Base-by-base conservation (phyloP, 1,140 invertebrate species). In the Chelonus insularis region DNA sequence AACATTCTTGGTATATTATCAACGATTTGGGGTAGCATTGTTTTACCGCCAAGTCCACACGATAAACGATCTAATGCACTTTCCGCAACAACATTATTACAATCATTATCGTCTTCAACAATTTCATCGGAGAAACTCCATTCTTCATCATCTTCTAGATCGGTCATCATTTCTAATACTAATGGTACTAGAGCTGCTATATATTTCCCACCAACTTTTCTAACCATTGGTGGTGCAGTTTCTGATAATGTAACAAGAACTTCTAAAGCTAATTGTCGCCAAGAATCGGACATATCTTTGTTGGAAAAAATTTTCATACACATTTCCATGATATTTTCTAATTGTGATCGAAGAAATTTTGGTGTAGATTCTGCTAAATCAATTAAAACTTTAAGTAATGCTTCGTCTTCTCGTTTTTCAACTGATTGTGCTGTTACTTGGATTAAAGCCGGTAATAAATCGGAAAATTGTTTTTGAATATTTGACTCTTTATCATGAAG, bases 61-160 rank as follows among this genome's bases (percentile, higher is more conserved):
- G 97, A 95, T 63, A 99, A 84, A 57, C 98, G 88, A 82, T 99
- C 97, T 21, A 99, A 82, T 11, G 96, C 94, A 59, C 95, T 95
- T 80, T 99, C 97, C 8, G 96, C 98, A 45, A 97, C 92, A 2
- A 96, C 92, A 72, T 92, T 90, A 79, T 97, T 97, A 67, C 93
- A 93, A 65, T 92, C 89, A 60, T 86, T 89, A 66, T 91, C 89
- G 54, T 92, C 90, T 52, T 89, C 86, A 52, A 85, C 81, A 45
- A 90, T 84, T 72, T 88, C 86, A 72, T 89, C 88, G 12, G 79
- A 79, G 11, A 84, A 75, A 47, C 87, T 84, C 90, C 92, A 93
- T 32, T 91, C 89, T 23, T 89, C 85, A 66, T 97, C 93, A 16
- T 99, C 96, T 23, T 98, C 96, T 37, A 99, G 80, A 72, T 99